phyloP scores from a whole-genome alignment of 2,113 vertebrate genomes.

The Suncus etruscus region DNA sequence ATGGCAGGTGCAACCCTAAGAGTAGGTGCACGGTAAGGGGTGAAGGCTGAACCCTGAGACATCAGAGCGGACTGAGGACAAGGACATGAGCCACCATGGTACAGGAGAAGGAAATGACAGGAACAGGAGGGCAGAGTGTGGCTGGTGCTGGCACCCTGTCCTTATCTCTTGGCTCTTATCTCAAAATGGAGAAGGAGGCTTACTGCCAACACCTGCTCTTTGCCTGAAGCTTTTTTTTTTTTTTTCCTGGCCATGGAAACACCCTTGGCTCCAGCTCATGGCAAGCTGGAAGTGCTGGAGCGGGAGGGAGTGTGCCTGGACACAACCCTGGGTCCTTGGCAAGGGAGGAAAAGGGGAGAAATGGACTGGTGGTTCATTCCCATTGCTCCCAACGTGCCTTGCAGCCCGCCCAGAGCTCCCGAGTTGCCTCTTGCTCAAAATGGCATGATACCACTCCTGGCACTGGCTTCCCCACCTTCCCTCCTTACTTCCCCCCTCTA shows the following conservation, averaged over 20 bases:
- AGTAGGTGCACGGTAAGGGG: background rate
- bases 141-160: background rate
- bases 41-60: background rate
- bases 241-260: constrained; percentile 25
- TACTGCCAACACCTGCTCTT: constrained; percentile 49
- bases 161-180: background rate
- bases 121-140: background rate
- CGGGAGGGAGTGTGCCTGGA: background rate
- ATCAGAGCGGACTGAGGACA: background rate
- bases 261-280: constrained; percentile 21
- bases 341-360: background rate
- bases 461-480: background rate
- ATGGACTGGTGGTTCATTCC: background rate
- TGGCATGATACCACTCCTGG: background rate
- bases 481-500: background rate
- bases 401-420: background rate
- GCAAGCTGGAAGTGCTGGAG: background rate
- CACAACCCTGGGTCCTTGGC: background rate
- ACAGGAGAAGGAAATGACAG: background rate
- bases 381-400: background rate
- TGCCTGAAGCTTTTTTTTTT: constrained; percentile 17
- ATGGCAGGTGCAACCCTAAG: too few relatives aligned
- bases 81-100: background rate
- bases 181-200: constrained; percentile 12
- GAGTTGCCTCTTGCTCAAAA: background rate